These are phyloP conservation scores for Sycophila sp. DNA, from an alignment of 1,140 invertebrate genomes.

Conservation along the genomic window DNA sequence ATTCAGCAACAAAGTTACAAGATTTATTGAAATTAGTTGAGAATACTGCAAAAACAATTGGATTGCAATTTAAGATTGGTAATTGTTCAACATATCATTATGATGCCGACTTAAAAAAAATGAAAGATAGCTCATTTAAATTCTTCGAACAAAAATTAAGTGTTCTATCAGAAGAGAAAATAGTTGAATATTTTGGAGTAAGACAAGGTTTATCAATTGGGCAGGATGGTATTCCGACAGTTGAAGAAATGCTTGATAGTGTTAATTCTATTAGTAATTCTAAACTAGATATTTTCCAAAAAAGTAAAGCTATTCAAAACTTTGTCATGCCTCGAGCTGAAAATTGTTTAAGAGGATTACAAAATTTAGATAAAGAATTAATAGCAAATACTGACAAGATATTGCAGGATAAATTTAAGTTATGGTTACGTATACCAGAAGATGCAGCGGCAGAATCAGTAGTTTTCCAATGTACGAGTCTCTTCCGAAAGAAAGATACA, in stretches of 20 bases:
- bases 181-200: constrained; percentile 3
- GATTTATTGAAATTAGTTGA: constrained; percentile 11
- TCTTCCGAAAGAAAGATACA: too few relatives aligned
- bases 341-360: constrained; percentile 13
- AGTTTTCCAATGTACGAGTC: background rate
- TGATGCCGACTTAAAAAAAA: background rate
- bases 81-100: constrained; percentile 13
- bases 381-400: background rate
- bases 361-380: background rate
- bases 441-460: background rate
- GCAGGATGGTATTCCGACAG: background rate
- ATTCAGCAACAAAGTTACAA: background rate
- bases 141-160: constrained; percentile 11
- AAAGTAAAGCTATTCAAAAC: background rate
- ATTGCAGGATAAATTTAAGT: background rate
- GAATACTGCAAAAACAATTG: background rate
- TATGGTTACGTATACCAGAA: background rate
- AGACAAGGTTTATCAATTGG: constrained; percentile 13
- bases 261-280: background rate
- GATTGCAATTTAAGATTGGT: constrained; percentile 7
- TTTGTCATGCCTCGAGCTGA: constrained; percentile 3
- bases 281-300: background rate
- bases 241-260: background rate
- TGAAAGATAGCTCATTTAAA: background rate
- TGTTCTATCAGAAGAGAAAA: background rate